Percentiles rank a stretch among this genome's conserved stretches.
Conservation (phyloP, 1,140 invertebrate species). For the Kradibia gibbosae region DNA sequence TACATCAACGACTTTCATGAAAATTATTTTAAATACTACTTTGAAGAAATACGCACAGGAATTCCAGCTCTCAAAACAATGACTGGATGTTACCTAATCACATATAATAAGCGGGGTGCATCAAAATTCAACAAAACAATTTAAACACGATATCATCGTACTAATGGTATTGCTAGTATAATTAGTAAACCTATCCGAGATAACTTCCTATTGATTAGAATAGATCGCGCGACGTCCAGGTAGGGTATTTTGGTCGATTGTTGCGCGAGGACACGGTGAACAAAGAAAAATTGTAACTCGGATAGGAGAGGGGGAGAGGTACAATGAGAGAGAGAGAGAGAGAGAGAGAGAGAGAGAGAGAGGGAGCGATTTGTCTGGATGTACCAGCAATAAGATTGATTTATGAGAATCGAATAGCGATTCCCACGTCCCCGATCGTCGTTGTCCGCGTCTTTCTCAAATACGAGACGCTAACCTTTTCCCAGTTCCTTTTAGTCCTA, state of each 20-base stretch:
- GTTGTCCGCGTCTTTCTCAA: slow-evolving; percentile 11
- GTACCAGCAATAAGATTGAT: slow-evolving; percentile 47
- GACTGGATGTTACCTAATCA: no score
- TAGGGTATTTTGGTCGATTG: neutral
- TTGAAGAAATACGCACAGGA: no score
- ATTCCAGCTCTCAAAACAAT: no score
- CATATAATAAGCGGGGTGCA: no score
- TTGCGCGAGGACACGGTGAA: neutral
- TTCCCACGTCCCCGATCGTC: slow-evolving; percentile 48
- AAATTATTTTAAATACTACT: no score
- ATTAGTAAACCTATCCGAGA: neutral
- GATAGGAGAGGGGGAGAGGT: no score
- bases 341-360: slow-evolving; percentile 13
- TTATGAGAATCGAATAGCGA: slow-evolving; percentile 45
- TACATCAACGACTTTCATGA: neutral
- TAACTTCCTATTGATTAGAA: no score
- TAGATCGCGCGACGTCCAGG: neutral
- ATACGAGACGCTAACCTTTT: slow-evolving; percentile 43
- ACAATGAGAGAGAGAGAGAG: neutral
- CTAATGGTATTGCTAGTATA: neutral
- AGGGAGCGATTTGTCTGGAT: slow-evolving; percentile 48
- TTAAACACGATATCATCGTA: neutral
- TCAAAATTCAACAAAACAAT: no score
- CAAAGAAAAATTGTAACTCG: neutral
- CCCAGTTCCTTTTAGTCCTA: slow-evolving; percentile 54